Percentiles rank a stretch among this genome's conserved stretches.
Evolutionary conservation across 2,888 invertebrate genomes (phyloP).

Genomic region (Eupithecia centaureata): DNA sequence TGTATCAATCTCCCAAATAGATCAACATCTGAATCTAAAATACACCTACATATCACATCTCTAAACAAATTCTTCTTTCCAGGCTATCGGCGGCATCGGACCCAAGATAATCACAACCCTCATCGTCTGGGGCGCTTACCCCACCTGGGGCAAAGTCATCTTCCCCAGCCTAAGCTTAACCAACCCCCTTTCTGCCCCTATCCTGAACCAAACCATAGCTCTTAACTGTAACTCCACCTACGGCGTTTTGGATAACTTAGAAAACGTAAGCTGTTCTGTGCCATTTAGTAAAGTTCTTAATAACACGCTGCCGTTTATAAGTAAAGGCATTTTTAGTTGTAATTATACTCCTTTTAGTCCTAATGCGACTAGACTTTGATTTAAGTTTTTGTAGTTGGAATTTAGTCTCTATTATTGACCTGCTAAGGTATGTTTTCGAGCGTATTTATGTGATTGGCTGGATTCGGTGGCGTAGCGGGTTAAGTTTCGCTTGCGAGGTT

Average conservation of each 20-base stretch:
- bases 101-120: slow-evolving; percentile 90
- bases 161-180: slow-evolving; percentile 65
- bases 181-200: neutral
- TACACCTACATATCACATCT: too few relatives aligned
- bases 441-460: neutral
- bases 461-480: too few relatives aligned
- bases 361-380: neutral
- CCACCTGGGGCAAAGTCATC: slow-evolving; percentile 89
- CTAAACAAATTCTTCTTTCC: slow-evolving; percentile 45
- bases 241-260: slow-evolving; percentile 36
- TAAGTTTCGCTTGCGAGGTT: too few relatives aligned
- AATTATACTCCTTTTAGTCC: slow-evolving; percentile 52
- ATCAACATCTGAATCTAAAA: too few relatives aligned
- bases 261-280: slow-evolving; percentile 56
- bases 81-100: slow-evolving; percentile 90
- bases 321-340: slow-evolving; percentile 56
- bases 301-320: slow-evolving; percentile 34
- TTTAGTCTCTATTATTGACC: too few relatives aligned
- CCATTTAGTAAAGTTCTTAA: slow-evolving; percentile 43
- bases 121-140: slow-evolving; percentile 88
- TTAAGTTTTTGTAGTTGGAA: neutral
- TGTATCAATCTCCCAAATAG: too few relatives aligned
- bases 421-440: neutral
- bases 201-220: slow-evolving; percentile 43
- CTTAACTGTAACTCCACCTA: slow-evolving; percentile 52